Base-by-base conservation (phyloP, 2,113 vertebrate species). In the Apus apus region DNA sequence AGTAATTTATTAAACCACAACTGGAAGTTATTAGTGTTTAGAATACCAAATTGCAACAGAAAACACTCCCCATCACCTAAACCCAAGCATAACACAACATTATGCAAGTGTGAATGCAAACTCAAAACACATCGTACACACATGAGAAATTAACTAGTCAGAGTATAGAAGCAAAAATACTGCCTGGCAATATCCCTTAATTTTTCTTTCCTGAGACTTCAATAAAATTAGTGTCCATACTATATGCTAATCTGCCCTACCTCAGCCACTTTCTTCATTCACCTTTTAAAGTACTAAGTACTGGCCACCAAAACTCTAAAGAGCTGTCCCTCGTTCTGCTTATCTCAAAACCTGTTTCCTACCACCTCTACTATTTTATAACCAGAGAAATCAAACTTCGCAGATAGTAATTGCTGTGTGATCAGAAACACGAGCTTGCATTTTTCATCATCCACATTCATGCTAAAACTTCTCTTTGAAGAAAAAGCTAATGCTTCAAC, bases 131-230 rank as follows among this genome's bases (percentile, higher is more conserved):
- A 43, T 22, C 1, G 32, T 29, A 73, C 0, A 2, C n/a, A 53
- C 4, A 43, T 0, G 2, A 57, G 10, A 83, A 76, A 73, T 0
- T 0, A 87, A 79, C 5, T 7, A 15, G 2, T 48, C 66, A 51
- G 7, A 53, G n/a, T 40, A 51, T 16, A 62, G 7, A 79, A 29
- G 22, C 7, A 34, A 82, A 84, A 84, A 23, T 7, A 54, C 38
- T 21, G 15, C 12, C 18, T 36, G 12, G 21, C 26, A 64, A 7
- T 29, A 53, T 43, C 34, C 10, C 23, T 84, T 30, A 54, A 8
- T 46, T 12, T 30, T 80, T 81, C 14, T 68, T 85, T 65, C 23
- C 36, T 68, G 8, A 34, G 3, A 29, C 13, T 34, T 51, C 4
- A 64, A 62, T 51, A 60, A 53, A 84, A 66, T 13, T 11, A 51